phyloP scores from a whole-genome alignment of 1,140 invertebrate genomes.

The Apocrypta bakeri region DNA sequence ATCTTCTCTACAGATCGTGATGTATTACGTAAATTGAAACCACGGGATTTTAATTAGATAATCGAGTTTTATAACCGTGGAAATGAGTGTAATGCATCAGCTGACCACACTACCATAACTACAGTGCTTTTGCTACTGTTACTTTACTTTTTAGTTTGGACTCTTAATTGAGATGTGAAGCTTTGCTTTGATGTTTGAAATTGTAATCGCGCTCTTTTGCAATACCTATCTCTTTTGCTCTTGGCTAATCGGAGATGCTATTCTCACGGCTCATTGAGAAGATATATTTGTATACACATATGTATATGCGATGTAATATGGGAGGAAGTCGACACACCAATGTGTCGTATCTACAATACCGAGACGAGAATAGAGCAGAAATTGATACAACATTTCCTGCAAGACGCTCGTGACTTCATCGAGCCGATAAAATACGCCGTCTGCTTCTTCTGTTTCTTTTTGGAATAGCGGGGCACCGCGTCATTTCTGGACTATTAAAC shows the following conservation, averaged over 20 bases:
- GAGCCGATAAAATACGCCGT: background rate
- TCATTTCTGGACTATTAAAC: background rate
- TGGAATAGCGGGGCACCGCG: background rate
- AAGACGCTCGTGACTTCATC: background rate
- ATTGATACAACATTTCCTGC: slow-evolving; percentile 15
- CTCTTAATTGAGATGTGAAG: background rate
- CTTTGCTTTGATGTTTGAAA: background rate
- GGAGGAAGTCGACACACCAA: background rate
- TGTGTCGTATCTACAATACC: background rate
- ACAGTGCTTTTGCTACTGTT: too few species aligned
- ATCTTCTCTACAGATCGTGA: background rate
- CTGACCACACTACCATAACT: too few species aligned
- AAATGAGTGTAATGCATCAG: too few species aligned
- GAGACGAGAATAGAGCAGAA: slow-evolving; percentile 18
- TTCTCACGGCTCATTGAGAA: background rate
- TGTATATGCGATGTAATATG: background rate
- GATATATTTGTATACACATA: background rate
- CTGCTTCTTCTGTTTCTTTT: background rate
- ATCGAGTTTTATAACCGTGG: too few species aligned
- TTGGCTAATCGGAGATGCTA: background rate
- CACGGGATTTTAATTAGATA: background rate
- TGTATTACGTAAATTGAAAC: background rate
- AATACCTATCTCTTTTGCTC: background rate
- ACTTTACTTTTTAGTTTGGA: too few species aligned
- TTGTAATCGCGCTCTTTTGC: background rate